phyloP scores from a whole-genome alignment of 2,113 vertebrate genomes.

The Oenanthe oenanthe region DNA sequence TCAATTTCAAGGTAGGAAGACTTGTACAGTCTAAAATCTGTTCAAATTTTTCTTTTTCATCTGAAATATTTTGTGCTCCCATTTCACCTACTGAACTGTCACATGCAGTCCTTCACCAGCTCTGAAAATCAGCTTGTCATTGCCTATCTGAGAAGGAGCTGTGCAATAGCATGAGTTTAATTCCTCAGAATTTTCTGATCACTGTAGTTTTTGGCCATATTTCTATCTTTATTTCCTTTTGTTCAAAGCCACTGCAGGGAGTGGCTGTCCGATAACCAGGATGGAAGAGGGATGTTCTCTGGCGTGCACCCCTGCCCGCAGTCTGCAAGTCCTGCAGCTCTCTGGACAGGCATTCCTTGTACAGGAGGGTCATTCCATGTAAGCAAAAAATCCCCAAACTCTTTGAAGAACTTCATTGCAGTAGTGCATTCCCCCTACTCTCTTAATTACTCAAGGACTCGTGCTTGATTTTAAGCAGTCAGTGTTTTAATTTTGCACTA shows the following conservation, averaged over 20 bases:
- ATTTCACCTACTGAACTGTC: background rate
- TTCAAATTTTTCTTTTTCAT: background rate
- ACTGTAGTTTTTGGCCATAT: background rate
- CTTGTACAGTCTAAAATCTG: background rate
- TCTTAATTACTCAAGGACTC: background rate
- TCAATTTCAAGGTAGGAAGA: background rate
- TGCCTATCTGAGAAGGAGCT: background rate
- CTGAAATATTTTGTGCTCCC: background rate
- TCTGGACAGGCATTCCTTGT: conserved; percentile 85
- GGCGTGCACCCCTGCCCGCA: conserved; percentile 79
- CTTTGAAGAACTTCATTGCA: background rate
- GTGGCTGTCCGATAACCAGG: background rate
- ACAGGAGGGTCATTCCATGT: conserved; percentile 84
- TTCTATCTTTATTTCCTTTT: background rate
- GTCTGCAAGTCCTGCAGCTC: conserved; percentile 86
- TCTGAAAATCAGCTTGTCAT: background rate
- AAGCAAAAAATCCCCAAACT: conserved; percentile 56
- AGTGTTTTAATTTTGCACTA: background rate
- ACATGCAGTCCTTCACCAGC: background rate
- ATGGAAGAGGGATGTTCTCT: conserved; percentile 70
- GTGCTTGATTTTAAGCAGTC: background rate
- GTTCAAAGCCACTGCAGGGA: conserved; percentile 14
- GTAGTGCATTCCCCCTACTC: background rate
- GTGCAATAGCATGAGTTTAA: background rate
- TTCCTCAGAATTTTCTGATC: background rate